These are phyloP conservation scores for Cetonia aurata DNA, from an alignment of 2,888 invertebrate species.

Conservation along the genomic window DNA sequence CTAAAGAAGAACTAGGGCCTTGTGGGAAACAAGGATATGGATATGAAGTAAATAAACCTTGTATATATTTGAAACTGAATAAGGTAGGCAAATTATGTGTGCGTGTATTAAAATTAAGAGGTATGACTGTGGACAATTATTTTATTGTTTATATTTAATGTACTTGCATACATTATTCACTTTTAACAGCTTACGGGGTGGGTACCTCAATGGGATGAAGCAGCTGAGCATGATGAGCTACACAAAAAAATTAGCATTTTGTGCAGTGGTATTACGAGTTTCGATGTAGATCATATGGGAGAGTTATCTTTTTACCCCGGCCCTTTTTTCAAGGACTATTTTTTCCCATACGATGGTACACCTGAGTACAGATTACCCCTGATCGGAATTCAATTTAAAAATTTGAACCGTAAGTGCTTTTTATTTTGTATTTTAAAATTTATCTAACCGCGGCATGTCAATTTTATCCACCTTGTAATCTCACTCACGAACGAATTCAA, in stretches of 20 bases:
- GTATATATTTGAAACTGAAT: conserved; percentile 57
- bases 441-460: neutral
- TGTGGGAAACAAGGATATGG: conserved; percentile 54
- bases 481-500: too few relatives aligned
- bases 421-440: neutral
- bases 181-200: neutral
- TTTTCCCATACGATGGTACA: conserved; percentile 74
- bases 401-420: conserved; percentile 51
- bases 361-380: conserved; percentile 74
- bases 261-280: conserved; percentile 71
- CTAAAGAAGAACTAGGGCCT: conserved; percentile 51
- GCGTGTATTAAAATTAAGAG: neutral
- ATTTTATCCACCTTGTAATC: too few relatives aligned
- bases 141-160: neutral
- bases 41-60: conserved; percentile 52
- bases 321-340: conserved; percentile 68
- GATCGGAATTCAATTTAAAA: conserved; percentile 71
- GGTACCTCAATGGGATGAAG: neutral
- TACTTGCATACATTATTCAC: conserved; percentile 8
- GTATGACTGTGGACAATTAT: neutral
- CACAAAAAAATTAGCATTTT: conserved; percentile 59
- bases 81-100: conserved; percentile 52
- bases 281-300: conserved; percentile 72
- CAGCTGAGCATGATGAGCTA: neutral
- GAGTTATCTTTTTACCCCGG: conserved; percentile 69